Evolutionary conservation across 2,797 vertebrate genomes (phyloP), one percentile per base, ranked within the genome.

Genomic region (Halcyon smyrnensis): DNA sequence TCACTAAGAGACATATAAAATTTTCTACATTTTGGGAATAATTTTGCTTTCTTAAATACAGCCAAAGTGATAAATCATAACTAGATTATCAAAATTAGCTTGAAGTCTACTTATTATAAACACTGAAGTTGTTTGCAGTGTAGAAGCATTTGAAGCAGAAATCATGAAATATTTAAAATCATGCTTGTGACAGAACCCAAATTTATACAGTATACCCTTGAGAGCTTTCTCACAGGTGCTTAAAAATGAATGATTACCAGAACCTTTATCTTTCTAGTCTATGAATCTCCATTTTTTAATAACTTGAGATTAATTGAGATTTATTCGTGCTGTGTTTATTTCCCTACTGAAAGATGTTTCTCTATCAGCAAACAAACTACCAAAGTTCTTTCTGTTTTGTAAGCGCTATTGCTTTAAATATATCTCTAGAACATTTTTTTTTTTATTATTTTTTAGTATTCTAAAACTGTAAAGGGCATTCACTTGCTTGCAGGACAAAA

Each of bases 41-140:
- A 27, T 60, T 92, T 48, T 90, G 6, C 28, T 90, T 78, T 96
- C 57, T 63, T 84, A 96, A 90, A 69, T 32, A 45, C 6, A 84
- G 17, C 54, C 45, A 91, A 82, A 50, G 30, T 37, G 30, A 62
- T 67, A 90, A 90, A 85, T 23, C 56, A 9, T 60, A 78, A 50
- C 7, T 94, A 75, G 20, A 75, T 51, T 56, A 92, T 54, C 80
- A 62, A 82, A 76, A 53, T 11, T 51, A 79, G 27, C 50, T 56
- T 88, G 16, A 76, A 91, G 81, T 74, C 69, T 25, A 46, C 15
- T 70, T 86, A 56, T 69, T 77, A 80, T n/a, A 86, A 64, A 46
- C 34, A 84, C 4, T 64, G 11, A 75, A 24, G 7, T 54, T 82
- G 36, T 83, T 87, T 64, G 36, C n/a, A 73, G 32, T 48, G 16